A percentile compares a stretch with the other conserved stretches of the same genome.
Conservation (phyloP, 1,140 invertebrate genomes). For the Archegozetes longisetosus region DNA sequence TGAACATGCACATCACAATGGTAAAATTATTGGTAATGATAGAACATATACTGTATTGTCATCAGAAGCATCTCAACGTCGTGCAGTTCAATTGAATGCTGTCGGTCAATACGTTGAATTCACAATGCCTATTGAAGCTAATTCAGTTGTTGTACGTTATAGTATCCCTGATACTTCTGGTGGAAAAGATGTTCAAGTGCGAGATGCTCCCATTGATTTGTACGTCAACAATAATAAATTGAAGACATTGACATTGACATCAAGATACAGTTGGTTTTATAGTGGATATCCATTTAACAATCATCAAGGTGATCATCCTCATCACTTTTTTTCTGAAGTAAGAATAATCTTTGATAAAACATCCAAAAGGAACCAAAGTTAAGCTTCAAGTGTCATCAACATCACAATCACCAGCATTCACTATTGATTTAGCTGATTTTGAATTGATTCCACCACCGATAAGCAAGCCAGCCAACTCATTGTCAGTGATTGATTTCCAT, state of each 20-base stretch:
- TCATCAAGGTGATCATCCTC: background rate
- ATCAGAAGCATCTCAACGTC: no score
- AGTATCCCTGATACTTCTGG: background rate
- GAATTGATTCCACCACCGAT: background rate
- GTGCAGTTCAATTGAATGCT: no score
- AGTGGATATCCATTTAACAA: background rate
- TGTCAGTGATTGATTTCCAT: background rate
- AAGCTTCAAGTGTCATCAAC: background rate
- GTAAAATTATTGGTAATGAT: constrained; percentile 1
- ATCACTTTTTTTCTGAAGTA: constrained; percentile 1
- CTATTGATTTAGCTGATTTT: constrained; percentile 9
- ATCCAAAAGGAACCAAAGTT: no score
- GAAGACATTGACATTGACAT: background rate
- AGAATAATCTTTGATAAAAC: background rate
- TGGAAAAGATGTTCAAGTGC: background rate
- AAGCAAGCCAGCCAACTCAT: background rate
- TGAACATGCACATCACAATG: no score
- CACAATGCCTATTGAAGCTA: constrained; percentile 2
- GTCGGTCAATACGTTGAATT: no score
- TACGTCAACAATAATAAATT: constrained; percentile 1
- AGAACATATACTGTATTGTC: background rate
- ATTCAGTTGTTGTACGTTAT: constrained; percentile 2
- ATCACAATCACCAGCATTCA: background rate
- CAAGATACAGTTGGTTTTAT: constrained; percentile 1
- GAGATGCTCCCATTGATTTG: no score